A percentile compares a stretch with the other conserved stretches of the same genome.
Evolutionary conservation across 2,888 invertebrate genomes (phyloP).

Genomic region (Trissonchulus latispiculum): DNA sequence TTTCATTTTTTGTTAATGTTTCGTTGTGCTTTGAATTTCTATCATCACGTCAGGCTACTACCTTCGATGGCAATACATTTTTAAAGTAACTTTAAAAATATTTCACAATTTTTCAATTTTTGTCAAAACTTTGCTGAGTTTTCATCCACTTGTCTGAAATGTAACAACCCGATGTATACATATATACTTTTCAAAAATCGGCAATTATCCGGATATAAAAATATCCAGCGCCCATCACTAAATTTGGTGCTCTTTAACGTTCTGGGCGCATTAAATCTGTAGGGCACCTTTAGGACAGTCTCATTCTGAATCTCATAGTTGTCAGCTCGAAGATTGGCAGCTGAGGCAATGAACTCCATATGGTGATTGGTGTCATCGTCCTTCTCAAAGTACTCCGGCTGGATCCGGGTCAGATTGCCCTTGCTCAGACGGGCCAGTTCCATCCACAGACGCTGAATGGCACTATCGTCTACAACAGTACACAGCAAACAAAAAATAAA

Average conservation of each 20-base stretch:
- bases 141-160: no score
- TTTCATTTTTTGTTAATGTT: no score
- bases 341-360: constrained; percentile 97
- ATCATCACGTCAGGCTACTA: no score
- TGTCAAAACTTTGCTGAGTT: no score
- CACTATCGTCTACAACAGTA: constrained; percentile 10
- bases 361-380: constrained; percentile 96
- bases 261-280: no score
- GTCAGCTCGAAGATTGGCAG: constrained; percentile 87
- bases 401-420: constrained; percentile 48
- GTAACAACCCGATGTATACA: not conserved
- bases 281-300: constrained; percentile 76
- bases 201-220: not conserved
- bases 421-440: constrained; percentile 31
- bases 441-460: constrained; percentile 8
- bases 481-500: not conserved
- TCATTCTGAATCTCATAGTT: constrained; percentile 93
- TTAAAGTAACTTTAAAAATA: no score
- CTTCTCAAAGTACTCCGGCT: constrained; percentile 92
- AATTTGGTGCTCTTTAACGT: not conserved
- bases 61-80: no score
- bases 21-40: no score
- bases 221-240: no score
- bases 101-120: no score
- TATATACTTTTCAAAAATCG: not conserved